Evolutionary conservation across 2,113 vertebrate genomes (phyloP).

Genomic region (Alligator mississippiensis): DNA sequence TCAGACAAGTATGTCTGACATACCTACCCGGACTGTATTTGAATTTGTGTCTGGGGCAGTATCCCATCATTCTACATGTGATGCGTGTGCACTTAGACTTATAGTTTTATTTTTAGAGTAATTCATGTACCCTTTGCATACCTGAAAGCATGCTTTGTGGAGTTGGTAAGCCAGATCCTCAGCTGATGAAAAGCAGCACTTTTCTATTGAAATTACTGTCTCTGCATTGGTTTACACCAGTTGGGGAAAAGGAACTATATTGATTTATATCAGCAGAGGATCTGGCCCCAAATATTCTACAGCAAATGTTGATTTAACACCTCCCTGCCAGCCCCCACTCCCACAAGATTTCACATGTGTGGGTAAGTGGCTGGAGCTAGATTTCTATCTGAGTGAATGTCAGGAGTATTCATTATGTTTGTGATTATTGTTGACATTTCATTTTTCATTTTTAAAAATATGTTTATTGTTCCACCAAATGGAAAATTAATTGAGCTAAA

Average conservation of each 20-base stretch:
- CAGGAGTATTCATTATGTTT: not conserved
- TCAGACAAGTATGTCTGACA: not conserved
- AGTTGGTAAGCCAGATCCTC: not conserved
- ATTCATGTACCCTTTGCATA: not conserved
- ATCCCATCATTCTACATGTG: not conserved
- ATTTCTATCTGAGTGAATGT: not conserved
- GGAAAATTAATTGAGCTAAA: not conserved
- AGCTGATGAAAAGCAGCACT: not conserved
- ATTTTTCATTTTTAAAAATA: not conserved
- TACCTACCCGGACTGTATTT: not conserved
- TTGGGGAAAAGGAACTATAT: not conserved
- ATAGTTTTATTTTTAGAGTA: not conserved
- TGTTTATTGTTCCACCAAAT: not conserved
- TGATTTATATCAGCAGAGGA: too few relatives aligned
- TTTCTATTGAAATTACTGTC: not conserved
- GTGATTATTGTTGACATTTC: not conserved
- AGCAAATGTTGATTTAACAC: too few relatives aligned
- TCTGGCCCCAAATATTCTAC: too few relatives aligned
- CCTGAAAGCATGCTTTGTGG: not conserved
- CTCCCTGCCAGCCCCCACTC: too few relatives aligned
- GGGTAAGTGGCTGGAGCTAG: not conserved
- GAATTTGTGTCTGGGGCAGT: accelerated
- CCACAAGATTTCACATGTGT: not conserved
- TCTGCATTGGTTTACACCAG: accelerated
- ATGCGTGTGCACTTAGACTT: not conserved